phyloP scores from a whole-genome alignment of 2,888 invertebrate species.

The Pseudococcus viburni region DNA sequence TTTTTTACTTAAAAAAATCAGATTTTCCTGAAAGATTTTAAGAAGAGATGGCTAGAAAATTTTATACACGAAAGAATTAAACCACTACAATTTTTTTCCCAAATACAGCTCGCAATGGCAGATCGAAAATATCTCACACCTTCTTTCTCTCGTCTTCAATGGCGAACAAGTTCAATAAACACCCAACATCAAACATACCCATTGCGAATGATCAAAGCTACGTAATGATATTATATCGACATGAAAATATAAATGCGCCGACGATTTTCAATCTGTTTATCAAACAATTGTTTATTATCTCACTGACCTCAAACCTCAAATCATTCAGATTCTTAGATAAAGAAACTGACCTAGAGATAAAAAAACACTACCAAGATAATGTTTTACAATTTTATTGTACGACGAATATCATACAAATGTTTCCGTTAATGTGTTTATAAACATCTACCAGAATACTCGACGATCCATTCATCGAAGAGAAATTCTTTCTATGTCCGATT shows the following conservation, averaged over 20 bases:
- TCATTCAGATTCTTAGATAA: constrained; percentile 41
- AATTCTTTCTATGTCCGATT: background rate
- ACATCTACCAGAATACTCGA: background rate
- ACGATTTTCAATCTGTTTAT: constrained; percentile 28
- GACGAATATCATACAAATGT: background rate
- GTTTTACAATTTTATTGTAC: background rate
- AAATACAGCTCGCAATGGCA: background rate
- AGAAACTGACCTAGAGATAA: constrained; percentile 44
- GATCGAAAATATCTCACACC: background rate
- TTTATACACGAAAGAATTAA: too few relatives aligned
- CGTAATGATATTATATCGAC: background rate
- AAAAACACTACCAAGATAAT: constrained; percentile 20
- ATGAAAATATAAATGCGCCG: constrained; percentile 18
- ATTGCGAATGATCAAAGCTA: constrained; percentile 18
- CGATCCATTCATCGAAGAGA: background rate
- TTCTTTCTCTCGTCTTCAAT: background rate
- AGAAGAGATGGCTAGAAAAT: background rate
- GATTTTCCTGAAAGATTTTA: background rate
- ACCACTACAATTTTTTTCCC: too few relatives aligned
- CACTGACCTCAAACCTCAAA: constrained; percentile 6
- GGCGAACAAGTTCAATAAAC: background rate
- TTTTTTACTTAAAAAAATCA: too few relatives aligned
- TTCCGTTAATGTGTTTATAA: background rate
- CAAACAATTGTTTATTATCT: constrained; percentile 35
- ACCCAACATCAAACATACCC: background rate